Evolutionary conservation across 1,140 invertebrate genomes (phyloP).

Genomic region (Acromyrmex echinatior): DNA sequence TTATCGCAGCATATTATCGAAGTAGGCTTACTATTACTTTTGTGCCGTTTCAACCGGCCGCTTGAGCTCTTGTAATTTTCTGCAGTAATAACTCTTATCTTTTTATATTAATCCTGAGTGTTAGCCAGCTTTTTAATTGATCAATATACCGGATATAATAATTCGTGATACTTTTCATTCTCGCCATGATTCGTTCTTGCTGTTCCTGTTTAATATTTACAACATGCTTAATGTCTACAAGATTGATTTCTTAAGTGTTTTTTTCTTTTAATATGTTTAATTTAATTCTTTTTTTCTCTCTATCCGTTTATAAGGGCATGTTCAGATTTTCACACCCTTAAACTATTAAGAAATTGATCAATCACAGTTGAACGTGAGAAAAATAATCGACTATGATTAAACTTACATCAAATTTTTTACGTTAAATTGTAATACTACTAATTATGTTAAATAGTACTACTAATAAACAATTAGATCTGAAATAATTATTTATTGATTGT

Average conservation of each 20-base stretch:
- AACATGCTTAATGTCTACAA: not conserved
- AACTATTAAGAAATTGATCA: too few species aligned
- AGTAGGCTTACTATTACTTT: conserved; percentile 44
- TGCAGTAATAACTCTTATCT: conserved; percentile 53
- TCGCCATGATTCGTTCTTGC: not conserved
- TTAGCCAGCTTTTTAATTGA: conserved; percentile 16
- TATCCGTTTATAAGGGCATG: not conserved
- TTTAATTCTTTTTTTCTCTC: not conserved
- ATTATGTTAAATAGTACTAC: too few species aligned
- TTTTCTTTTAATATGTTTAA: too few species aligned
- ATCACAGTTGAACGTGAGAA: too few species aligned
- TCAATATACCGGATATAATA: not conserved
- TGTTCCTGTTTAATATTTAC: not conserved
- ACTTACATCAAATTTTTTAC: too few species aligned
- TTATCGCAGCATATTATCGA: conserved; percentile 52
- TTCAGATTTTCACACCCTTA: too few species aligned
- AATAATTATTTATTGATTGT: too few species aligned
- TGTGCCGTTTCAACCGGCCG: conserved; percentile 16
- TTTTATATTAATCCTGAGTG: conserved; percentile 29
- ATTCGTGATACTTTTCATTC: not conserved
- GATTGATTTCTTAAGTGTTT: not conserved
- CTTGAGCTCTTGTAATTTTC: conserved; percentile 50
- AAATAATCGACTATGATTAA: too few species aligned
- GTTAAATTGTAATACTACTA: too few species aligned
- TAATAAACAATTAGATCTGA: too few species aligned